A percentile compares a stretch with the other conserved stretches of the same genome.
Conservation (phyloP, 2,888 invertebrate species). For the Euclidia mi region DNA sequence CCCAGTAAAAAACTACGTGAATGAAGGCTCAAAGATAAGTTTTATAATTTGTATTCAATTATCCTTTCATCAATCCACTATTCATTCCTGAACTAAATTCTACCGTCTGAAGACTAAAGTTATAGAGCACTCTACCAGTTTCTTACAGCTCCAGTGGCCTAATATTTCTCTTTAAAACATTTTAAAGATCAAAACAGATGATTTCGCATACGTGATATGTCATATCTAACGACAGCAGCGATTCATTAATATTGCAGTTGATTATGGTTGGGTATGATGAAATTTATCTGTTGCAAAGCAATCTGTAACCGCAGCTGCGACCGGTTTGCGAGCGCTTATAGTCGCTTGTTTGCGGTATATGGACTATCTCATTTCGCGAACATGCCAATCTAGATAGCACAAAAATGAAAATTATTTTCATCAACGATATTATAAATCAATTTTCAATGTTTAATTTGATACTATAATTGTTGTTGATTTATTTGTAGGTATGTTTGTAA, state of each 20-base stretch:
- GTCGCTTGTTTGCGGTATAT: constrained; percentile 38
- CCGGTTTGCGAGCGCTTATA: constrained; percentile 42
- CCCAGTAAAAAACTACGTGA: too few relatives aligned
- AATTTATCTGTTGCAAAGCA: constrained; percentile 61
- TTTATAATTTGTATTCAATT: too few relatives aligned
- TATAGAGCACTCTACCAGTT: too few relatives aligned
- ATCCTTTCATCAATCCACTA: too few relatives aligned
- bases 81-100: too few relatives aligned
- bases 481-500: not conserved
- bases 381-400: constrained; percentile 30
- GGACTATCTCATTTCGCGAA: constrained; percentile 45
- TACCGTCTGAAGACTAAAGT: too few relatives aligned
- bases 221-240: constrained; percentile 16
- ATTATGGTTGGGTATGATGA: constrained; percentile 50
- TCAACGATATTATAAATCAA: not conserved
- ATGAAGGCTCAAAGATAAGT: too few relatives aligned
- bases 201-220: constrained; percentile 11
- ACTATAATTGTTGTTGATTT: too few relatives aligned
- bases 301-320: constrained; percentile 59
- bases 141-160: too few relatives aligned
- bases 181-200: too few relatives aligned
- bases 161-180: too few relatives aligned
- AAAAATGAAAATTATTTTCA: constrained; percentile 32
- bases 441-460: not conserved
- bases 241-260: constrained; percentile 48